Conservation (phyloP, 2,797 vertebrate genomes). For the Selene dorsalis region DNA sequence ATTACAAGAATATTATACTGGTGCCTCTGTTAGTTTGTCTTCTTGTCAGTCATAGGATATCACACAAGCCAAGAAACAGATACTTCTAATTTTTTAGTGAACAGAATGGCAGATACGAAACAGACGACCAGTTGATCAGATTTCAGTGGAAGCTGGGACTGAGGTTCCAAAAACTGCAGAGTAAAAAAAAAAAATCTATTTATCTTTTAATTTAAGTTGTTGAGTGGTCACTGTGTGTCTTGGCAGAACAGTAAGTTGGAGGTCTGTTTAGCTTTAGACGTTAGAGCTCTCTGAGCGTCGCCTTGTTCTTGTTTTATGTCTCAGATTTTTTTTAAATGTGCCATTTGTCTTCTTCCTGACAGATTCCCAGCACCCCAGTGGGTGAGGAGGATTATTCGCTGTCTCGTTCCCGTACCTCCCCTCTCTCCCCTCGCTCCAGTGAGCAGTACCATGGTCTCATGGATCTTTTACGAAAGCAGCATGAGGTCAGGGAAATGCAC, state of each 20-base stretch:
- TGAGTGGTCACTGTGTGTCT: not conserved
- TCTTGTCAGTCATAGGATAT: constrained; percentile 35
- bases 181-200: not conserved
- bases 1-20: constrained; percentile 54
- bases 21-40: constrained; percentile 59
- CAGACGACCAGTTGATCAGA: not conserved
- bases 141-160: constrained; percentile 1
- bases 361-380: constrained; percentile 89
- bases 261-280: not conserved
- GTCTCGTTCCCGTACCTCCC: constrained; percentile 81
- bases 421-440: constrained; percentile 82
- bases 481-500: constrained; percentile 76
- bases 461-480: constrained; percentile 88
- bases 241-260: not conserved
- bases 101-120: constrained; percentile 6
- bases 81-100: constrained; percentile 25
- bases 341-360: constrained; percentile 4
- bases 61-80: constrained; percentile 19
- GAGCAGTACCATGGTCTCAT: constrained; percentile 88
- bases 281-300: not conserved
- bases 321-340: not conserved
- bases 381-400: constrained; percentile 89
- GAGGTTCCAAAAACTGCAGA: not conserved
- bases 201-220: not conserved
- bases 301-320: constrained; percentile 1